Evolutionary conservation across 2,888 invertebrate genomes (phyloP), one percentile per base, ranked within the genome.

Genomic region (Nipponacmea schrenckii): DNA sequence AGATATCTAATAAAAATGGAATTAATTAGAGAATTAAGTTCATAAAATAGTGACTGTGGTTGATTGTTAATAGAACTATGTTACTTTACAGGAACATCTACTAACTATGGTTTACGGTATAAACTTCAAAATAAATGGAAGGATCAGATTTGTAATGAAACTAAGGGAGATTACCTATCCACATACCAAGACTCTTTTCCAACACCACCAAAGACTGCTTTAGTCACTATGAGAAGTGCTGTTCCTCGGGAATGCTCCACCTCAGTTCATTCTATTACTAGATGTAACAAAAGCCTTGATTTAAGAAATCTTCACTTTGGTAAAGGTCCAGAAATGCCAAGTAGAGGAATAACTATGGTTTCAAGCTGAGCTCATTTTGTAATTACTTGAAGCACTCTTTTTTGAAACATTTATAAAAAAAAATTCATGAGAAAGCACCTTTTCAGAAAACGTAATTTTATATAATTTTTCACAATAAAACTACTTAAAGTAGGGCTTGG

Each of bases 31-130:
- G n/a, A n/a, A n/a, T n/a, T n/a, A n/a, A n/a, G n/a, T n/a, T n/a
- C n/a, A n/a, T n/a, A n/a, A n/a, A n/a, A n/a, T n/a, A n/a, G n/a
- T n/a, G n/a, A n/a, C n/a, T n/a, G n/a, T n/a, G n/a, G n/a, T n/a
- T n/a, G n/a, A n/a, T n/a, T n/a, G n/a, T 39, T 39, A 10, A 39
- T 39, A 8, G 39, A 39, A 10, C 39, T 39, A 2, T 39, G 7
- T 48, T 26, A 27, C 7, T 10, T 75, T 77, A 31, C 79, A 87
- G 87, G 83, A 64, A 75, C 72, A 39, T 81, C 87, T 2, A 87
- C 87, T 10, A 87, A 85, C 74, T 87, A 81, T 79, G 86, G 87
- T 12, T 76, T 84, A 66, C 72, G 72, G 1, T 77, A 80, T 27
- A 76, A 77, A n/a, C 74, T 80, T 69, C 79, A 80, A 70, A 67